These are phyloP conservation scores for Procavia capensis DNA, from an alignment of 2,113 vertebrate species.

Conservation along the genomic window DNA sequence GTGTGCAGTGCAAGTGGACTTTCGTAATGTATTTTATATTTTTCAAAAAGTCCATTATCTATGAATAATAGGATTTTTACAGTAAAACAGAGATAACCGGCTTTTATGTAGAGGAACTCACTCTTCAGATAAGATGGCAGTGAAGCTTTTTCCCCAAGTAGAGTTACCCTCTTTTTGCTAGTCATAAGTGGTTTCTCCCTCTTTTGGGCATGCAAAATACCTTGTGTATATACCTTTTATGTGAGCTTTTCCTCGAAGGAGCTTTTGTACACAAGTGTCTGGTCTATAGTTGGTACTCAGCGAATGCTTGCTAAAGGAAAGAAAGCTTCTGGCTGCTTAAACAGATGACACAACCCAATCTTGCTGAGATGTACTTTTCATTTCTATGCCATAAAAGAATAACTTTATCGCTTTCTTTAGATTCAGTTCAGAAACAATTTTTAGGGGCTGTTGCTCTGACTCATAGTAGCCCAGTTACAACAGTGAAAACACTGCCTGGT, in stretches of 20 bases:
- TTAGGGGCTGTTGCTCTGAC: too few species aligned
- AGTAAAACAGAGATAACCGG: constrained; percentile 38
- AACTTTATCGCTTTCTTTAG: constrained; percentile 4
- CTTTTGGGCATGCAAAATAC: neutral
- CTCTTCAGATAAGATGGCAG: neutral
- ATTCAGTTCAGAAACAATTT: constrained; percentile 5
- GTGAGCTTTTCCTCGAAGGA: neutral
- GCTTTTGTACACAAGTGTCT: constrained; percentile 27
- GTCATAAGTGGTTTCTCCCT: neutral
- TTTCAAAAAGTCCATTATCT: constrained; percentile 55
- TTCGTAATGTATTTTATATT: constrained; percentile 49
- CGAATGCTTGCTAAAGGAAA: neutral
- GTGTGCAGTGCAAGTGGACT: neutral
- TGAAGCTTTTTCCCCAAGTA: constrained; percentile 19
- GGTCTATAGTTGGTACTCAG: neutral
- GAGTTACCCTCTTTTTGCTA: neutral
- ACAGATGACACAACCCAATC: neutral
- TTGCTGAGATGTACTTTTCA: constrained; percentile 24
- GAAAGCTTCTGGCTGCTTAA: constrained; percentile 47
- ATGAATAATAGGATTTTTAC: constrained; percentile 43
- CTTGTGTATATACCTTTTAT: neutral
- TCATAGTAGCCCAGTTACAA: too few species aligned
- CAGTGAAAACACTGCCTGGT: too few species aligned
- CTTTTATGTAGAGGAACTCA: constrained; percentile 49
- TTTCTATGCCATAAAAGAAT: constrained; percentile 25